Base-by-base conservation (phyloP, 2,888 invertebrate species). In the Ophion ventricosus region DNA sequence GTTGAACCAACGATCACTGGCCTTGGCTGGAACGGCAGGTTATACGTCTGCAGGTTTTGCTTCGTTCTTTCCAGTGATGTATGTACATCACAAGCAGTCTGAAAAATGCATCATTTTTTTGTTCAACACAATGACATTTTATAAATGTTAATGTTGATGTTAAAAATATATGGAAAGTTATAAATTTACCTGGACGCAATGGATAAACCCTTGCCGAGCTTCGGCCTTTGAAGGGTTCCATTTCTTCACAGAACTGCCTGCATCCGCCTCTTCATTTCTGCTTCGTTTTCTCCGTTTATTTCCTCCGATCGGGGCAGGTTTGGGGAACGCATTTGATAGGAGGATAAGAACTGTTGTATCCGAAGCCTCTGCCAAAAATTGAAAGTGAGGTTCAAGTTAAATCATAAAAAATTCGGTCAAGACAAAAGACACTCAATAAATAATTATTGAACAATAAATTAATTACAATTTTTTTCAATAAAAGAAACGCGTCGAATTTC, bases 21-120 rank as follows among this genome's bases (percentile, higher is more conserved):
- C 40, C 64, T 64, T 49, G 67, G 67, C 49, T 67, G 49, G 43
- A 67, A 67, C 67, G 67, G 67, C 23, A 67, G 14, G 3, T 67
- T 67, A 43, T 67, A 67, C 10, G 17, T 67, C 43, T 49, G 43
- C 25, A 67, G 25, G 1, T 25, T 67, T 67, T 67, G 43, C 49
- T 17, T 49, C 14, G 49, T 23, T 67, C 1, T 35, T 20, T 20
- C 67, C 43, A 67, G 67, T 49, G 67, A 67, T 49, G 43, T 43
- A 49, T 67, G 17, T 10, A 67, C 67, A 49, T 49, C 67, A 67
- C 25, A 23, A 25, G 67, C 67, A 67, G 67, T 25, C 67, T 25
- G 66, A 67, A 67, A 67, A 63, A 63, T 17, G 63, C 29, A 63
- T 63, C 0, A 59, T 63, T 63, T 63, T 25, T 63, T 63, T 29